phyloP scores from a whole-genome alignment of 2,113 vertebrate species.

The Ursus arctos region DNA sequence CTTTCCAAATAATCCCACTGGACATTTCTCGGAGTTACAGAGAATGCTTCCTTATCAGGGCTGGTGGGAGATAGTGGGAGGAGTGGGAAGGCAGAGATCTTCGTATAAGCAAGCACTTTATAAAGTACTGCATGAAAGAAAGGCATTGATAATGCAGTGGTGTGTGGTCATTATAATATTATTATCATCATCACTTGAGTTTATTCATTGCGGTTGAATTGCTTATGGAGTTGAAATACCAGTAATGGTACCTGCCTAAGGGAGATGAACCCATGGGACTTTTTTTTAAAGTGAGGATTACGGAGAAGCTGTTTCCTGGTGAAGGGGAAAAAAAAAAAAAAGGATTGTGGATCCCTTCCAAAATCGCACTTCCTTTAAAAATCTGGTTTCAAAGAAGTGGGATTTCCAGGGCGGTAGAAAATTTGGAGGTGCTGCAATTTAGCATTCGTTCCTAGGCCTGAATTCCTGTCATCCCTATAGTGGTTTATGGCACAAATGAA shows the following conservation, averaged over 20 bases:
- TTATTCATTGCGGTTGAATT: conserved; percentile 48
- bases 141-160: conserved; percentile 5
- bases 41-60: conserved; percentile 50
- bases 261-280: not conserved
- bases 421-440: not conserved
- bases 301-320: conserved; percentile 21
- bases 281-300: conserved; percentile 37
- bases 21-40: conserved; percentile 68
- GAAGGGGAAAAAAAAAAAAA: not conserved
- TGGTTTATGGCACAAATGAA: conserved; percentile 37
- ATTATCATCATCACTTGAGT: conserved; percentile 33
- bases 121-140: not conserved
- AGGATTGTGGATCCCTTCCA: not conserved
- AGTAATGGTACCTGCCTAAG: conserved; percentile 41
- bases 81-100: conserved; percentile 13
- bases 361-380: conserved; percentile 25
- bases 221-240: conserved; percentile 56
- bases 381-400: not conserved
- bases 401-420: conserved; percentile 23
- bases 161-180: not conserved
- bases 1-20: conserved; percentile 73
- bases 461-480: not conserved
- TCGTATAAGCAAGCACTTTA: not conserved
- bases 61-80: not conserved
- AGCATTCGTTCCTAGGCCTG: not conserved